Percentiles rank a stretch among this genome's conserved stretches.
Conservation (phyloP, 2,797 vertebrate genomes). For the Dipus sagitta region DNA sequence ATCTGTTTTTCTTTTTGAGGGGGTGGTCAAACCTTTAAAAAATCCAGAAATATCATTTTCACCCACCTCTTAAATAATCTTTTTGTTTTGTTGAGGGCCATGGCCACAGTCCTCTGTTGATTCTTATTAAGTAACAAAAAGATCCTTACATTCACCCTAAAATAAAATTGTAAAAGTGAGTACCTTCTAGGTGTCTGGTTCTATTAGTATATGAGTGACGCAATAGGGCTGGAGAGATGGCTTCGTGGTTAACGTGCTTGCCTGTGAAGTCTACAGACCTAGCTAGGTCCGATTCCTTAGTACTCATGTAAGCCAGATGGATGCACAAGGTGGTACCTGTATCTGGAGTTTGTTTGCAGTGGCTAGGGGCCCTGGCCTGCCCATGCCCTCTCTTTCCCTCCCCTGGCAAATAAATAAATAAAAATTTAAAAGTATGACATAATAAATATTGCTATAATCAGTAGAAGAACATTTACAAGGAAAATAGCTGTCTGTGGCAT, state of each 20-base stretch:
- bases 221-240: neutral
- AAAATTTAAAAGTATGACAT: no score
- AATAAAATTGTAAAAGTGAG: neutral
- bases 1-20: neutral
- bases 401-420: no score
- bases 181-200: neutral
- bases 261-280: no score
- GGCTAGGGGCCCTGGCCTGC: no score
- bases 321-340: no score
- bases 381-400: no score
- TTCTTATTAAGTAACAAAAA: neutral
- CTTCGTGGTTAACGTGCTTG: no score
- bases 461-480: neutral
- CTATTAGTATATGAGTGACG: neutral
- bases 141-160: neutral
- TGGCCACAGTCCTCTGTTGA: neutral
- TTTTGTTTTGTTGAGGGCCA: constrained; percentile 21
- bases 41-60: neutral
- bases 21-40: neutral
- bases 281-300: no score
- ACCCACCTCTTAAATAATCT: neutral
- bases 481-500: neutral
- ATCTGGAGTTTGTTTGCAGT: no score
- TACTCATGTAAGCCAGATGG: no score
- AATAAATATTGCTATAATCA: neutral